phyloP scores from a whole-genome alignment of 2,113 vertebrate genomes.

The Anhinga anhinga region DNA sequence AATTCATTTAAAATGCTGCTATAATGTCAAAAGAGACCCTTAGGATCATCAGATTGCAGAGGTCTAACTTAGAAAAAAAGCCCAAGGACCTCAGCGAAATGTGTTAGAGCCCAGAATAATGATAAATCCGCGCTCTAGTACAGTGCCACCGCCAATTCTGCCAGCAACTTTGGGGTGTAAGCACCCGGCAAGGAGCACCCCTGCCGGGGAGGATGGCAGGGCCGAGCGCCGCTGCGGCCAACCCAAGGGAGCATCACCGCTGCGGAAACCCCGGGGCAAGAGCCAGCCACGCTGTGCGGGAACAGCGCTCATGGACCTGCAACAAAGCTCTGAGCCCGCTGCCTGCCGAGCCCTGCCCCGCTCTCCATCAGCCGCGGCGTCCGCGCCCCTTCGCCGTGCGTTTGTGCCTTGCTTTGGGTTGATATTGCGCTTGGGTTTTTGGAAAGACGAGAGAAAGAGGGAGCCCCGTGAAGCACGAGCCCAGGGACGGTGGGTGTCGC shows the following conservation, averaged over 20 bases:
- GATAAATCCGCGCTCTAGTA: no score
- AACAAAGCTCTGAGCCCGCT: no score
- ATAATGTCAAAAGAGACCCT: background rate
- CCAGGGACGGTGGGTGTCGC: background rate
- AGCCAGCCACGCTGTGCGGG: rapidly evolving
- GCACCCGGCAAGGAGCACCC: background rate
- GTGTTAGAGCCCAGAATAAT: background rate
- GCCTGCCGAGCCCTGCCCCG: background rate
- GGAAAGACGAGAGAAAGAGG: background rate
- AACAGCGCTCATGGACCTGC: background rate
- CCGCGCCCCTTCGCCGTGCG: rapidly evolving
- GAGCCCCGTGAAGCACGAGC: background rate
- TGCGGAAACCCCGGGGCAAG: background rate
- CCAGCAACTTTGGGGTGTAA: rapidly evolving
- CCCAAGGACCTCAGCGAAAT: background rate
- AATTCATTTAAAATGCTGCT: background rate
- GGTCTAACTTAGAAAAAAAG: background rate
- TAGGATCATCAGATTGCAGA: background rate
- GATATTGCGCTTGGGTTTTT: rapidly evolving
- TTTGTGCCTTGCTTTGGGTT: background rate
- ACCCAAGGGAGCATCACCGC: rapidly evolving
- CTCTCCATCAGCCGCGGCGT: background rate
- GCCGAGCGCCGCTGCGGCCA: rapidly evolving
- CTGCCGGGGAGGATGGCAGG: rapidly evolving
- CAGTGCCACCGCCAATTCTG: rapidly evolving